phyloP scores from a whole-genome alignment of 1,140 invertebrate species.

The Medauroidea extradentata region DNA sequence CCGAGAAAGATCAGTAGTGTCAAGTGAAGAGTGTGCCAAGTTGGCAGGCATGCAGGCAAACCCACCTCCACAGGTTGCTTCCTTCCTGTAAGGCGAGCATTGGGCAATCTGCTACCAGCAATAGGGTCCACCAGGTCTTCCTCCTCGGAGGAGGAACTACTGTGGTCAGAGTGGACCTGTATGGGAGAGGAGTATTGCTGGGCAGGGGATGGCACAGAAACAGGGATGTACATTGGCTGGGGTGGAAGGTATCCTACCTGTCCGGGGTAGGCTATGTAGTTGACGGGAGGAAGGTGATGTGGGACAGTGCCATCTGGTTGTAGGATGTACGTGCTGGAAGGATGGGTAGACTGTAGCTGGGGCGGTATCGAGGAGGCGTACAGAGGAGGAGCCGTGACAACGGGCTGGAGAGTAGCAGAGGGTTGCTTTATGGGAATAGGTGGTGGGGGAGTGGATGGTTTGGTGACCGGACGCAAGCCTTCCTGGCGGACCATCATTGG shows the following conservation, averaged over 20 bases:
- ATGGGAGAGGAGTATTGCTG: neutral
- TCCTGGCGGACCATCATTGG: neutral
- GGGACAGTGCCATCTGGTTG: no score
- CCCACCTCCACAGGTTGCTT: slow-evolving; percentile 19
- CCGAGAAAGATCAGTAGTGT: no score
- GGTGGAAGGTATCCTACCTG: neutral
- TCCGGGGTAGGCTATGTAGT: neutral
- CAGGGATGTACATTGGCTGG: neutral
- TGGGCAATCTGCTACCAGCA: slow-evolving; percentile 15
- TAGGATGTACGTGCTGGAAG: no score
- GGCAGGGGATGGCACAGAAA: neutral
- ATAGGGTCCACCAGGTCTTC: slow-evolving; percentile 19
- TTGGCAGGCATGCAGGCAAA: no score
- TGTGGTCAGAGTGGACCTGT: no score
- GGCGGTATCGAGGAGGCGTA: no score
- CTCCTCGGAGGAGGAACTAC: slow-evolving; percentile 14
- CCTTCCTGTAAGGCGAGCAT: slow-evolving; percentile 16
- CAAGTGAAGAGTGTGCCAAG: no score
- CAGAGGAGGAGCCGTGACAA: no score
- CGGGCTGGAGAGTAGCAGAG: no score
- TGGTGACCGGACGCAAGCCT: neutral
- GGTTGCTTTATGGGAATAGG: no score
- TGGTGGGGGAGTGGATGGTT: neutral
- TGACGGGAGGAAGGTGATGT: neutral
- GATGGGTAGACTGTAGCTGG: no score